A percentile compares a stretch with the other conserved stretches of the same genome.
phyloP scores from a whole-genome alignment of 2,797 vertebrate species.

The Ispidina picta region DNA sequence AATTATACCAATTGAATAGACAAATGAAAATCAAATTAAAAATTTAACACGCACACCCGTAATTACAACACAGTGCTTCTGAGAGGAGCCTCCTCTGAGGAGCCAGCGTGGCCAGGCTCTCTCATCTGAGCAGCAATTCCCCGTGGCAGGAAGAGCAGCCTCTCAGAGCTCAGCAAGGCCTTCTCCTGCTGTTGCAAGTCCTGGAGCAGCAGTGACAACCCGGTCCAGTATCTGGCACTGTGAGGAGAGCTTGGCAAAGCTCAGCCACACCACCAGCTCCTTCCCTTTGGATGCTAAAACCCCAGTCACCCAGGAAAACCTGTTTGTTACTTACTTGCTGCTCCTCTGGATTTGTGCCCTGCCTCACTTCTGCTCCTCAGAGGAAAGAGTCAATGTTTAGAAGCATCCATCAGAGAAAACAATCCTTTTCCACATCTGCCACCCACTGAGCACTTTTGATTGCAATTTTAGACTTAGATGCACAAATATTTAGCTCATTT shows the following conservation, averaged over 20 bases:
- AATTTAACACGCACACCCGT: slow-evolving; percentile 63
- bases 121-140: slow-evolving; percentile 30
- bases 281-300: neutral
- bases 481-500: slow-evolving; percentile 24
- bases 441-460: slow-evolving; percentile 49
- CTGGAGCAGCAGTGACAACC: too few relatives aligned
- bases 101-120: neutral
- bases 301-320: neutral
- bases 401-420: neutral
- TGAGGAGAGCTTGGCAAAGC: neutral
- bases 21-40: slow-evolving; percentile 76
- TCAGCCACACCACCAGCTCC: neutral
- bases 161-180: too few relatives aligned
- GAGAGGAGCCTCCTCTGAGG: slow-evolving; percentile 44
- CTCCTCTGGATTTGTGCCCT: neutral
- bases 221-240: neutral
- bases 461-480: slow-evolving; percentile 22
- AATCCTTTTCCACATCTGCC: neutral
- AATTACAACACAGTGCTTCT: slow-evolving; percentile 46
- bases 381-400: neutral
- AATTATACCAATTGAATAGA: slow-evolving; percentile 72
- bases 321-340: too few relatives aligned
- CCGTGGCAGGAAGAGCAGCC: neutral
- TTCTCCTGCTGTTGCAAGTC: too few relatives aligned
- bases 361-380: neutral